phyloP scores from a whole-genome alignment of 2,888 invertebrate genomes.

The Crossocerus cetratus region DNA sequence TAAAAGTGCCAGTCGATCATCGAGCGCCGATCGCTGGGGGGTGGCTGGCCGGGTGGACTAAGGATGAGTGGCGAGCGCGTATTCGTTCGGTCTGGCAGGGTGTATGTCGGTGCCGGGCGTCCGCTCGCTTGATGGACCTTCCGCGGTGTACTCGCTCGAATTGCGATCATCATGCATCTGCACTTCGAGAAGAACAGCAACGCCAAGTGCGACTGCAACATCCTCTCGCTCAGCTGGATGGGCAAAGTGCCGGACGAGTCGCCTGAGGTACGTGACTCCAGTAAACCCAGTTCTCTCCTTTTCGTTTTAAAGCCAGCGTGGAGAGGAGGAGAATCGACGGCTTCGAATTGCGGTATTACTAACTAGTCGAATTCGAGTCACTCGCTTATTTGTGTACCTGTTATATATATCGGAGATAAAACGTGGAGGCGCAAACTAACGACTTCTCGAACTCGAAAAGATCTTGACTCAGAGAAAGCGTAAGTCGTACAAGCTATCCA shows the following conservation, averaged over 20 bases:
- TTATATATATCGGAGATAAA: no score
- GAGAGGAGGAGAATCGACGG: no score
- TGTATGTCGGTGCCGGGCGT: conserved; percentile 29
- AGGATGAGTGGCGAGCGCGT: conserved; percentile 26
- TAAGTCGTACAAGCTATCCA: background rate
- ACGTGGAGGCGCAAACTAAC: no score
- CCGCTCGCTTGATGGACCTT: conserved; percentile 51
- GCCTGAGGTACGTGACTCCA: conserved; percentile 85
- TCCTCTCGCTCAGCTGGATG: conserved; percentile 98
- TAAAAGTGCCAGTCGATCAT: conserved; percentile 39
- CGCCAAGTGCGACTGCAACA: conserved; percentile 96
- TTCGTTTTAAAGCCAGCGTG: no score
- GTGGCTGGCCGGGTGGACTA: conserved; percentile 11
- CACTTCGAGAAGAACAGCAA: conserved; percentile 96
- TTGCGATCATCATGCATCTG: conserved; percentile 90
- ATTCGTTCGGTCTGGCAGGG: conserved; percentile 26
- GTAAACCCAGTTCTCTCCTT: no score
- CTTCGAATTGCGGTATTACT: no score
- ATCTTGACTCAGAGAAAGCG: background rate
- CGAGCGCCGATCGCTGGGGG: conserved; percentile 42
- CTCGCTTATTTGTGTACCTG: no score
- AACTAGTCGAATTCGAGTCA: no score
- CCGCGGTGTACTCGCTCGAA: conserved; percentile 24
- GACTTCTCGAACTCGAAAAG: no score
- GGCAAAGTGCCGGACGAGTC: conserved; percentile 97